Base-by-base conservation (phyloP, 2,797 vertebrate genomes). In the Buphagus erythrorhynchus region DNA sequence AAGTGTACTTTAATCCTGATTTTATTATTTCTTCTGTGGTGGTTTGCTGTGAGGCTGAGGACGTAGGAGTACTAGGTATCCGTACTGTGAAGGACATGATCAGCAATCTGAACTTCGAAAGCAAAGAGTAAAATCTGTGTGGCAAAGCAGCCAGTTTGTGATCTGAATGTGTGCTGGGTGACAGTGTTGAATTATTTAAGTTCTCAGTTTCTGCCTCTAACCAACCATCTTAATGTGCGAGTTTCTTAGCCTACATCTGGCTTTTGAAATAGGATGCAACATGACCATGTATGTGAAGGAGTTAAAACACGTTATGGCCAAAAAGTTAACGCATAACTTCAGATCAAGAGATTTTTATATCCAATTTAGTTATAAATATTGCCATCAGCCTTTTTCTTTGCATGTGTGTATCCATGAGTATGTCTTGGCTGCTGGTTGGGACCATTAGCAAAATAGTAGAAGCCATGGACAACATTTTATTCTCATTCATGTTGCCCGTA, bases 1-100 rank as follows among this genome's bases (percentile, higher is more conserved):
- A 49, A 93, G 81, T 95, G 95, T 96, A 95, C 95, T 96, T 95
- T 97, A 97, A 71, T 97, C 95, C 86, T 87, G 72, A 49, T 42
- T 93, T 95, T 95, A 96, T 97, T 96, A 85, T 95, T 96, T 96
- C 80, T 95, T 40, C 76, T 13, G 4, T 67, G 71, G 45, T 90
- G 82, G 52, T 90, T 92, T 12, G 33, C 57, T 65, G 31, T 78
- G 68, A 69, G 66, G 69, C 86, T 88, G 92, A 86, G 78, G 76
- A 84, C 3, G 6, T 62, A 48, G 92, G 65, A 76, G 79, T 90
- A 57, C 43, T 63, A 66, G 88, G 55, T 91, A 51, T 6, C 74
- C 1, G 2, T 73, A 45, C 0, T 8, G 59, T 38, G 42, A 88
- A 66, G 81, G 9, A 18, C 79, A 25, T 2, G n/a, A 61, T 95